Evolutionary conservation across 2,888 invertebrate species (phyloP).

Genomic region (Argynnis bischoffii): DNA sequence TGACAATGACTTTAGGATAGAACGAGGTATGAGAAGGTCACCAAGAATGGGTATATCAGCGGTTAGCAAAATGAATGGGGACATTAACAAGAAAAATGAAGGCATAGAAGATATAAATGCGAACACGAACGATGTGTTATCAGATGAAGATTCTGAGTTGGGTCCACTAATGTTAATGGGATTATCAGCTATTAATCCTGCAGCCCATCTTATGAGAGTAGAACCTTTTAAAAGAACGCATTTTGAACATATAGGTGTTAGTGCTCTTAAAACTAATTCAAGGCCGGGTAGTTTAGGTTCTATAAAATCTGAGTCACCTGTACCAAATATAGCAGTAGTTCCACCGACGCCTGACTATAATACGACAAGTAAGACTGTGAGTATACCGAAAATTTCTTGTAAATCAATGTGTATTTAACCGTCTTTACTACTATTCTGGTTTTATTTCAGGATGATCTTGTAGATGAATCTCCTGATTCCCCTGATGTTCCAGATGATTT

Average conservation of each 20-base stretch:
- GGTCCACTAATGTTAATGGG: slow-evolving; percentile 87
- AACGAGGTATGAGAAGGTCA: slow-evolving; percentile 70
- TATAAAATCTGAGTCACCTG: slow-evolving; percentile 68
- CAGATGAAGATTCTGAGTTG: slow-evolving; percentile 83
- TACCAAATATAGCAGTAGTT: slow-evolving; percentile 88
- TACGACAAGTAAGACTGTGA: slow-evolving; percentile 72
- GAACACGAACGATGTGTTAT: slow-evolving; percentile 61
- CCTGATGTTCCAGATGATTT: slow-evolving; percentile 87
- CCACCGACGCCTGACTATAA: slow-evolving; percentile 88
- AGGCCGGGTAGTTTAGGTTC: slow-evolving; percentile 75
- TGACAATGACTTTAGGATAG: slow-evolving; percentile 69
- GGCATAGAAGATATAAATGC: slow-evolving; percentile 64
- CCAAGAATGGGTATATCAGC: slow-evolving; percentile 77
- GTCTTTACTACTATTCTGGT: slow-evolving; percentile 19
- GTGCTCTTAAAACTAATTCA: slow-evolving; percentile 61
- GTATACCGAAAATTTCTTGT: slow-evolving; percentile 42
- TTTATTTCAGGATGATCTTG: slow-evolving; percentile 68
- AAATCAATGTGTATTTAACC: slow-evolving; percentile 1
- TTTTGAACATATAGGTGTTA: slow-evolving; percentile 45
- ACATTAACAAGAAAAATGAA: slow-evolving; percentile 73
- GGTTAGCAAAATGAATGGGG: slow-evolving; percentile 77
- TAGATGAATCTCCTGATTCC: slow-evolving; percentile 87
- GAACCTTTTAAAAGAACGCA: slow-evolving; percentile 78
- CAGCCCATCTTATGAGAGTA: slow-evolving; percentile 82
- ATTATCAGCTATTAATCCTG: slow-evolving; percentile 83